Percentiles rank a stretch among this genome's conserved stretches.
Conservation (phyloP, 1,140 invertebrate genomes). For the Dendrolimus punctatus region DNA sequence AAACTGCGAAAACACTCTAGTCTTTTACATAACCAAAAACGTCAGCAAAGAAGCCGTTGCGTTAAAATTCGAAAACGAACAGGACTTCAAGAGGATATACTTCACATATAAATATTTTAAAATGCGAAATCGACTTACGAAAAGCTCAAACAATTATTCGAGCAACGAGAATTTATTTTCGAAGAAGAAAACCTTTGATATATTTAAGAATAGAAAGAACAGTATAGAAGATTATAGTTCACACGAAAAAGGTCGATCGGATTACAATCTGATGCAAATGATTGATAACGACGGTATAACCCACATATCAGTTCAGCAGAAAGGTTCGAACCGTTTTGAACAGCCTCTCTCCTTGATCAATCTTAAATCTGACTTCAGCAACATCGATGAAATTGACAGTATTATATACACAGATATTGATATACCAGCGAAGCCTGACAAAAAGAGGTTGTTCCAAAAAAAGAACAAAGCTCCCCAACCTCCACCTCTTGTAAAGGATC, state of each 20-base stretch:
- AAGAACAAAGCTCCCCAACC: slow-evolving; percentile 62
- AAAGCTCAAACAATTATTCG: slow-evolving; percentile 52
- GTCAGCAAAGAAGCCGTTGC: slow-evolving; percentile 60
- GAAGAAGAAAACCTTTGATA: slow-evolving; percentile 52
- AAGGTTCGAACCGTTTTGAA: slow-evolving; percentile 42
- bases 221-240: slow-evolving; percentile 51
- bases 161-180: slow-evolving; percentile 52
- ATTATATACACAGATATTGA: slow-evolving; percentile 67
- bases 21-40: slow-evolving; percentile 66
- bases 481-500: slow-evolving; percentile 41
- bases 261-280: slow-evolving; percentile 60
- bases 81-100: slow-evolving; percentile 70
- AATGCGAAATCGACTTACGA: slow-evolving; percentile 67
- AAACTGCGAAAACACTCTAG: slow-evolving; percentile 63
- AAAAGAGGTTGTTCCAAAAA: slow-evolving; percentile 62
- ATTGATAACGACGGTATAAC: slow-evolving; percentile 57
- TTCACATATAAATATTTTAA: slow-evolving; percentile 72
- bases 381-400: slow-evolving; percentile 61
- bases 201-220: slow-evolving; percentile 49
- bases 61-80: slow-evolving; percentile 66
- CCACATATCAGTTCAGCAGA: slow-evolving; percentile 59
- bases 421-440: slow-evolving; percentile 58
- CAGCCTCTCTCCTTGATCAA: slow-evolving; percentile 60
- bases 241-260: slow-evolving; percentile 41
- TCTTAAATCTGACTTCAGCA: slow-evolving; percentile 40